Conservation (phyloP, 30 jellyfish, hydroid and myxozoan genomes). For the Cassiopea xamachana region DNA sequence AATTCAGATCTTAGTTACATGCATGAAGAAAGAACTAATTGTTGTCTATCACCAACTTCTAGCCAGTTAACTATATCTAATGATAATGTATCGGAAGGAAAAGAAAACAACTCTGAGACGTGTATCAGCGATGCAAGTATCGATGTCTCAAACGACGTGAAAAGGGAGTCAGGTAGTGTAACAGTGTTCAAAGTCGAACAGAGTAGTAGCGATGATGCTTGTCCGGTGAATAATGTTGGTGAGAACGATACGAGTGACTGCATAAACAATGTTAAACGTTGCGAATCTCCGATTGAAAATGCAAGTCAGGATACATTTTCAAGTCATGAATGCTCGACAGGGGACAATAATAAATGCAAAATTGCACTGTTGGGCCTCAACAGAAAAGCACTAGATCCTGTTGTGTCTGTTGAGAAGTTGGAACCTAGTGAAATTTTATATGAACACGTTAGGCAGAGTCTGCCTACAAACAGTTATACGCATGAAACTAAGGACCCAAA, state of each 20-base stretch:
- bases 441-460: neutral
- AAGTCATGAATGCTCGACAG: neutral
- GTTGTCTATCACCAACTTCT: neutral
- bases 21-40: neutral
- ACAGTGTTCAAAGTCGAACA: neutral
- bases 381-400: constrained; percentile 1
- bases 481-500: neutral
- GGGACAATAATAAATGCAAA: neutral
- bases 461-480: neutral
- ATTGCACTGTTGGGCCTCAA: neutral
- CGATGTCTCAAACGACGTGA: neutral
- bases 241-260: neutral
- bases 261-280: neutral
- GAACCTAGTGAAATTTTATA: neutral
- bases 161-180: neutral
- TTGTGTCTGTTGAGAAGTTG: neutral
- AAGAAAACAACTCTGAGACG: neutral
- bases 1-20: neutral
- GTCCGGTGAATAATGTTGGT: neutral
- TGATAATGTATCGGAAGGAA: neutral
- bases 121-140: neutral
- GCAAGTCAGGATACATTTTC: neutral
- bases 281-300: neutral
- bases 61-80: neutral
- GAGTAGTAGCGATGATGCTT: neutral